phyloP scores from a whole-genome alignment of 2,113 vertebrate species.

The Paraplagusia blochii region DNA sequence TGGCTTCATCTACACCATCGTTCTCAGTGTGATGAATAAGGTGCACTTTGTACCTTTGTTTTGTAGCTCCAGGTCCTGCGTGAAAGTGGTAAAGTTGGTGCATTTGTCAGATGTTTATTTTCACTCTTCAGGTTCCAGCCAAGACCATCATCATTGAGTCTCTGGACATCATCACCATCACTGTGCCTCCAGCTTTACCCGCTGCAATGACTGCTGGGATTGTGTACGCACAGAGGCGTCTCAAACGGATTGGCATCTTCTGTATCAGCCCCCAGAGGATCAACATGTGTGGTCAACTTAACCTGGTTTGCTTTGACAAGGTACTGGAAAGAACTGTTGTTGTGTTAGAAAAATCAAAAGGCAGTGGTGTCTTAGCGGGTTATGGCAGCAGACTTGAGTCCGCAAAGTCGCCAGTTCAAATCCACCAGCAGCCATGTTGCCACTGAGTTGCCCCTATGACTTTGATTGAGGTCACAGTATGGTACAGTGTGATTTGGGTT shows the following conservation, averaged over 20 bases:
- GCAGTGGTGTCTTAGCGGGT: too few species aligned
- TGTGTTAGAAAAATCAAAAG: too few species aligned
- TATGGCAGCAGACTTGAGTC: too few species aligned
- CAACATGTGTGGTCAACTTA: conserved; percentile 95
- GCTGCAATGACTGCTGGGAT: conserved; percentile 96
- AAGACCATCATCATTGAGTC: conserved; percentile 85
- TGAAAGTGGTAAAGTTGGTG: too few species aligned
- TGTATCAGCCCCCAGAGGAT: conserved; percentile 98
- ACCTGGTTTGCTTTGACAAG: conserved; percentile 98
- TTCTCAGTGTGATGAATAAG: conserved; percentile 86
- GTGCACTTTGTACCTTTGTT: conserved; percentile 53
- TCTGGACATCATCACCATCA: conserved; percentile 95
- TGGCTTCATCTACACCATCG: conserved; percentile 89
- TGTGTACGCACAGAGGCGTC: conserved; percentile 90
- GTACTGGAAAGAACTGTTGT: conserved; percentile 54
- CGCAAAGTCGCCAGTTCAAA: too few species aligned
- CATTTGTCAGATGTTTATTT: too few species aligned
- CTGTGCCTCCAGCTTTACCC: conserved; percentile 92
- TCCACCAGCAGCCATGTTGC: too few species aligned
- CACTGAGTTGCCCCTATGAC: too few species aligned
- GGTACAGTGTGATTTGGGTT: too few species aligned
- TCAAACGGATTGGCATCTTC: conserved; percentile 90
- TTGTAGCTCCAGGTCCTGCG: too few species aligned
- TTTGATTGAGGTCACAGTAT: too few species aligned
- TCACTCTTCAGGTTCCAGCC: conserved; percentile 75